Conservation (phyloP, 2,888 invertebrate genomes). For the Neoitamus cyanurus region DNA sequence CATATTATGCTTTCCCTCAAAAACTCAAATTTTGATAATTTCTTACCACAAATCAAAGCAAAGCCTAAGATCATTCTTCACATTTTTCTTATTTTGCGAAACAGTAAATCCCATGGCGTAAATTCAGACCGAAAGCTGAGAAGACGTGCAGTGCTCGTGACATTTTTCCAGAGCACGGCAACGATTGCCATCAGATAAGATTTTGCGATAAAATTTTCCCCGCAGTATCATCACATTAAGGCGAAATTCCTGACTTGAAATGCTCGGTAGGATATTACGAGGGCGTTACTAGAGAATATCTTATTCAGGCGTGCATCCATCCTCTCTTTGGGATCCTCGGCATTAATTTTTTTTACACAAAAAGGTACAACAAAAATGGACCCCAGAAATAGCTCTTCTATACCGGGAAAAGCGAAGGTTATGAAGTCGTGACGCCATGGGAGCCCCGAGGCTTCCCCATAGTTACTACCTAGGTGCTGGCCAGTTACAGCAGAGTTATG, state of each 20-base stretch:
- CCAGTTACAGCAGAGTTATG: neutral
- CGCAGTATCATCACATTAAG: conserved; percentile 37
- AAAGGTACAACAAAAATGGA: neutral
- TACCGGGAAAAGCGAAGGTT: conserved; percentile 39
- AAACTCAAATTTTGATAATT: neutral
- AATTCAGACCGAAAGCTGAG: neutral
- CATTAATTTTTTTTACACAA: conserved; percentile 19
- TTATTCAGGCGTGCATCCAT: conserved; percentile 21
- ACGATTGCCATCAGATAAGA: conserved; percentile 22
- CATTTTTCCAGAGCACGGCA: conserved; percentile 30
- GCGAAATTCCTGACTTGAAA: conserved; percentile 27
- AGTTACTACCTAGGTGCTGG: neutral
- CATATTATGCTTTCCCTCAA: no score
- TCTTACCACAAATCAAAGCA: neutral
- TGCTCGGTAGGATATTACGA: conserved; percentile 23
- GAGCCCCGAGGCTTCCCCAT: conserved; percentile 53
- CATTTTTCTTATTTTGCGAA: neutral
- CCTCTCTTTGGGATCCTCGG: neutral
- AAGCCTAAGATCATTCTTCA: neutral
- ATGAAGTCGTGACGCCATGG: conserved; percentile 56
- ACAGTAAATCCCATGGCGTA: neutral
- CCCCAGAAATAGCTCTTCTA: neutral
- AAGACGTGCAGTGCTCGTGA: conserved; percentile 29
- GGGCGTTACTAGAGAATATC: conserved; percentile 35
- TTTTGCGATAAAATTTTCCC: conserved; percentile 26